phyloP scores from a whole-genome alignment of 2,888 invertebrate genomes.

The Cheiracanthium punctorium region DNA sequence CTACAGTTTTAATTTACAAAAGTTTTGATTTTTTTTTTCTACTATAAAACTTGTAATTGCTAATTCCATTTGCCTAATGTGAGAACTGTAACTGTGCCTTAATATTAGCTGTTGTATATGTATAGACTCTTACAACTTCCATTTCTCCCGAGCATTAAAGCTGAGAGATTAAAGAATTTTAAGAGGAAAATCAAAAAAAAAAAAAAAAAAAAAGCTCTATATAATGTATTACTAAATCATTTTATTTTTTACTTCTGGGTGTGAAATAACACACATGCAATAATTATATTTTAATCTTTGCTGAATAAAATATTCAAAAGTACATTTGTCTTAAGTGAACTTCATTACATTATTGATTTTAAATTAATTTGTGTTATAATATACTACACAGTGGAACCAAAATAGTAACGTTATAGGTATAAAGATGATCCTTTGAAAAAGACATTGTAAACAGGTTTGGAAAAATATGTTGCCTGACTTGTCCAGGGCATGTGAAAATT shows the following conservation, averaged over 20 bases:
- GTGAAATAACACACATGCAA: not conserved
- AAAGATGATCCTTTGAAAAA: too few species aligned
- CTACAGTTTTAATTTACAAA: too few species aligned
- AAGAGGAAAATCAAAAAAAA: not conserved
- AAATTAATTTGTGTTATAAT: too few species aligned
- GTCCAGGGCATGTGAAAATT: too few species aligned
- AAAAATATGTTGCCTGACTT: too few species aligned
- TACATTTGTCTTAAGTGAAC: too few species aligned
- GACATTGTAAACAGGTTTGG: too few species aligned
- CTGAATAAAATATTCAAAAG: not conserved
- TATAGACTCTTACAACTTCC: not conserved
- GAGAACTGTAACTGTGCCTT: not conserved
- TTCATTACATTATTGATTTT: too few species aligned
- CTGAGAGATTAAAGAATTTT: not conserved
- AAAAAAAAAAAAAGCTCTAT: not conserved
- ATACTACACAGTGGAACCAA: too few species aligned
- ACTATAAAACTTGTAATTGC: too few species aligned
- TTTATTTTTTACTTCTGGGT: not conserved
- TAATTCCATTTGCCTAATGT: not conserved
- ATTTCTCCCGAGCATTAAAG: not conserved
- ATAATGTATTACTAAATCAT: not conserved
- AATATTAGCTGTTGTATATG: not conserved
- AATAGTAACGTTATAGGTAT: too few species aligned
- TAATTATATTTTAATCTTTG: conserved; percentile 14
- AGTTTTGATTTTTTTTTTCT: too few species aligned